Evolutionary conservation across 1,140 invertebrate genomes (phyloP).

Genomic region (Probaryconus sp.): DNA sequence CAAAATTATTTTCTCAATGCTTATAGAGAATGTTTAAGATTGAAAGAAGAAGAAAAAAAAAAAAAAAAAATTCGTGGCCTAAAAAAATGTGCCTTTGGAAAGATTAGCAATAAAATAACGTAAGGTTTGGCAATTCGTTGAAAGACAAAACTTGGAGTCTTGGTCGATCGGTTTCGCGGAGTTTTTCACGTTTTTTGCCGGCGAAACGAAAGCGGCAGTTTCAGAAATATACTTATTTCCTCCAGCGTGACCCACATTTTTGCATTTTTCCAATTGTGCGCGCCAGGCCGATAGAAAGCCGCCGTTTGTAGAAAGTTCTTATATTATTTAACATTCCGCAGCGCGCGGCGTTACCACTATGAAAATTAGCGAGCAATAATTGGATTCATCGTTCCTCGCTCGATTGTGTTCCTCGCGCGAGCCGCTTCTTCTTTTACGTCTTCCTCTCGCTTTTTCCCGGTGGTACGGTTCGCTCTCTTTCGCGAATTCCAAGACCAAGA

Average conservation of each 20-base stretch:
- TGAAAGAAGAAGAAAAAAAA: no score
- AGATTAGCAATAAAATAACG: no score
- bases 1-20: no score
- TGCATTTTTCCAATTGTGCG: conserved; percentile 73
- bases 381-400: conserved; percentile 63
- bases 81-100: no score
- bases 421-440: neutral
- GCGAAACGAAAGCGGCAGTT: conserved; percentile 69
- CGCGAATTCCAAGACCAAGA: no score
- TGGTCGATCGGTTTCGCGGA: conserved; percentile 38
- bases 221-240: conserved; percentile 71
- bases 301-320: conserved; percentile 74
- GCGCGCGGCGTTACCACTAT: conserved; percentile 61
- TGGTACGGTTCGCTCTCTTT: no score
- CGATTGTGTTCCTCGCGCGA: conserved; percentile 34
- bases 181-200: conserved; percentile 30
- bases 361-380: conserved; percentile 75
- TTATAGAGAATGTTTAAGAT: no score
- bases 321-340: conserved; percentile 74
- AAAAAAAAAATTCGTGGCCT: no score
- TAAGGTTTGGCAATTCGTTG: no score
- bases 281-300: conserved; percentile 73
- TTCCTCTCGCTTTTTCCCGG: conserved; percentile 14
- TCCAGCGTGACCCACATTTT: conserved; percentile 69
- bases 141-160: no score